Conservation (phyloP, 2,113 vertebrate genomes). For the Colinus virginianus region DNA sequence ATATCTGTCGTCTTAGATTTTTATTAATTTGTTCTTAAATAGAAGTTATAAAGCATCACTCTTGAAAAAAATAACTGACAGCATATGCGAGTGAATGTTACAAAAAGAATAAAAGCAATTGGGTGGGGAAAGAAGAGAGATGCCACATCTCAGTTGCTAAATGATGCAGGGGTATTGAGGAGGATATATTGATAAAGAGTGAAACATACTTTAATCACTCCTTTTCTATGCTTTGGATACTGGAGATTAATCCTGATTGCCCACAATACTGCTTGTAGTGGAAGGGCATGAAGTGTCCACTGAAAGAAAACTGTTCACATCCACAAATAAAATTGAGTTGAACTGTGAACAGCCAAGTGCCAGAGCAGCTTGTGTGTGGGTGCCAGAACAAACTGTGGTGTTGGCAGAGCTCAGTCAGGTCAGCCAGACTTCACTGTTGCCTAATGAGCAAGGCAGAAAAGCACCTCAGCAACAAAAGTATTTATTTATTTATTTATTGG, state of each 20-base stretch:
- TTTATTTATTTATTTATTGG: neutral
- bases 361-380: rapidly evolving
- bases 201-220: neutral
- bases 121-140: neutral
- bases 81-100: neutral
- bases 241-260: neutral
- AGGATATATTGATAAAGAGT: neutral
- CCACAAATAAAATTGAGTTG: neutral
- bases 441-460: neutral
- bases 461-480: neutral
- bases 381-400: neutral
- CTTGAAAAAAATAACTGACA: neutral
- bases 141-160: neutral
- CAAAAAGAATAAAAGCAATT: neutral
- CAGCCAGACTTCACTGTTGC: neutral
- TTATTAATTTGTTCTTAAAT: neutral
- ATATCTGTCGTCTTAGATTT: neutral
- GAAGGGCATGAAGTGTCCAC: neutral
- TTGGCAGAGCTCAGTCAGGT: neutral
- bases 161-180: neutral
- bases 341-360: neutral
- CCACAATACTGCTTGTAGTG: neutral
- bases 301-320: neutral
- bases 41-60: neutral
- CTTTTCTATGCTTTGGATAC: neutral